phyloP scores from a whole-genome alignment of 2,888 invertebrate genomes.

The Volucella inanis region DNA sequence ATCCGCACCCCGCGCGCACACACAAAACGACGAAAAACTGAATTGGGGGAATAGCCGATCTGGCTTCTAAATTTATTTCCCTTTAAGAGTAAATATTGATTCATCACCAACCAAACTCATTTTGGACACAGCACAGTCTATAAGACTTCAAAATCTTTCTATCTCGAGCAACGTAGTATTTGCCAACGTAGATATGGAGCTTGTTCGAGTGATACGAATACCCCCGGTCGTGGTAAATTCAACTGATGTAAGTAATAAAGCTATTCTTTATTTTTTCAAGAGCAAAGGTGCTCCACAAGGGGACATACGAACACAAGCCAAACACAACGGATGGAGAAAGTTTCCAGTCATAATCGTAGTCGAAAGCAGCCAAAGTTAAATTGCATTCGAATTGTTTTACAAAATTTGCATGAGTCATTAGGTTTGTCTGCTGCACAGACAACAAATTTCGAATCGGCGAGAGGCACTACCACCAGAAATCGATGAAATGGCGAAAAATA shows the following conservation, averaged over 20 bases:
- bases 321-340: slow-evolving; percentile 28
- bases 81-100: slow-evolving; percentile 14
- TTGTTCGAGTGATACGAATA: neutral
- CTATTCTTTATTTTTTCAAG: slow-evolving; percentile 6
- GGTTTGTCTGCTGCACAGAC: slow-evolving; percentile 6
- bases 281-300: neutral
- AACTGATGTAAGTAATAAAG: slow-evolving; percentile 29
- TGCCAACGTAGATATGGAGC: slow-evolving; percentile 39
- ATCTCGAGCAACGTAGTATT: slow-evolving; percentile 6
- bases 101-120: slow-evolving; percentile 19
- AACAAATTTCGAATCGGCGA: neutral
- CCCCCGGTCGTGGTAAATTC: slow-evolving; percentile 1
- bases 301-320: neutral
- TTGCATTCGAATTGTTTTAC: neutral
- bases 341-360: neutral
- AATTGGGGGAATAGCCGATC: too few relatives aligned
- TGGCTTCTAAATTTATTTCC: slow-evolving; percentile 25
- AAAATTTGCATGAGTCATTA: slow-evolving; percentile 37
- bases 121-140: slow-evolving; percentile 29
- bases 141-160: slow-evolving; percentile 32
- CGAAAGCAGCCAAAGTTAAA: too few relatives aligned
- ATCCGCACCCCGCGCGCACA: neutral
- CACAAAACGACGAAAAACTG: neutral
- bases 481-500: slow-evolving; percentile 35
- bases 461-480: slow-evolving; percentile 6